Base-by-base conservation (phyloP, 2,888 invertebrate species). In the Malthinus flaveolus region DNA sequence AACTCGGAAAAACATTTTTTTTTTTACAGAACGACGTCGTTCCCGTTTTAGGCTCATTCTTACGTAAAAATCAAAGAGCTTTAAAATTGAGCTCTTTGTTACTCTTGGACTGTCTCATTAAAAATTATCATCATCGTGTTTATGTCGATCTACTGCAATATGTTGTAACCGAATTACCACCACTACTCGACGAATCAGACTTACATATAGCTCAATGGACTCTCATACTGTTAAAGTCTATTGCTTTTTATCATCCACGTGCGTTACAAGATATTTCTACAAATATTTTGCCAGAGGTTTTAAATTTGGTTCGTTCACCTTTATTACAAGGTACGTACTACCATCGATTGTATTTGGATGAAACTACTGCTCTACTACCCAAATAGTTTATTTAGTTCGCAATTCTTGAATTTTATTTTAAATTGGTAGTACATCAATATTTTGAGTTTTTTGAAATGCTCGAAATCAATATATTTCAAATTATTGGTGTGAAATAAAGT, bases 41-140 rank as follows among this genome's bases (percentile, higher is more conserved):
- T 66, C 95, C 95, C 1, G 91, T 96, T 54, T 81, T 98, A 52
- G 95, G 96, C 32, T 91, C 95, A 1, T 98, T 98, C 76, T 80
- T 99, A 66, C 84, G 97, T 50, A 99, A 99, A 81, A 98, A 98
- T 81, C 96, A 98, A 76, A 85, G 98, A 63, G 94, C 96, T 8
- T 81, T 99, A 56, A 97, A 97, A 79, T 80, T 98, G 42, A 89
- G 92, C 67, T 95, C 97, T 0, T 81, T 98, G 52, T 89, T 92
- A 47, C 83, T 98, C 50, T 79, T 99, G 53, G 95, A 97, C 73
- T 93, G 94, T 31, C 82, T 98, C 42, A 91, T 97, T 31, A 89
- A 89, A 69, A 93, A 95, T 75, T 96, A 96, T 76, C 90, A 91
- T 35, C 74, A 78, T 56, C 77, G 75, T 59, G 78, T 84, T 52